Conservation (phyloP, 2,888 invertebrate species). For the Heterodera filipjevi region DNA sequence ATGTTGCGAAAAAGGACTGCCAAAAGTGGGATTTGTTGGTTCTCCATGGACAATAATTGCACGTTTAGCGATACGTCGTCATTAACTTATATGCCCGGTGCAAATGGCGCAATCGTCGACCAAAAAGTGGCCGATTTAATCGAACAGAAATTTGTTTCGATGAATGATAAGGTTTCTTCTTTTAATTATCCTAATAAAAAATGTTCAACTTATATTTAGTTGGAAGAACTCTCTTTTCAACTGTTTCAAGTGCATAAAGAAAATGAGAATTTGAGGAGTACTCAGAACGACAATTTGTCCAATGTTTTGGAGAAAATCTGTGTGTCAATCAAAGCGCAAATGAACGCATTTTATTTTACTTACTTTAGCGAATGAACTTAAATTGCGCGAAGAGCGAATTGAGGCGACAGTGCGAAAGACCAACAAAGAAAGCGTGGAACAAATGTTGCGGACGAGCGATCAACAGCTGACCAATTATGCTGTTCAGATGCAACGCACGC, state of each 20-base stretch:
- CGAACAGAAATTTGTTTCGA: constrained; percentile 25
- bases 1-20: neutral
- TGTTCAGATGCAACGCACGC: constrained; percentile 26
- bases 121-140: constrained; percentile 28
- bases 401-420: constrained; percentile 42
- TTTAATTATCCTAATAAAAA: neutral
- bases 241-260: constrained; percentile 30
- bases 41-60: neutral
- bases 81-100: neutral
- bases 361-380: constrained; percentile 49
- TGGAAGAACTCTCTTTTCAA: constrained; percentile 29
- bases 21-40: neutral
- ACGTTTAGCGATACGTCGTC: neutral
- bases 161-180: constrained; percentile 25
- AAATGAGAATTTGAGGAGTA: constrained; percentile 32
- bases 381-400: constrained; percentile 50
- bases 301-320: constrained; percentile 49
- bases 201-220: neutral
- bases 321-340: neutral
- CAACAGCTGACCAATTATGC: constrained; percentile 12
- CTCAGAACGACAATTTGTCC: constrained; percentile 44
- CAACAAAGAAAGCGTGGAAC: constrained; percentile 30
- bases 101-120: neutral
- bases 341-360: neutral
- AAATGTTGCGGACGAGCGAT: constrained; percentile 28